Conservation (phyloP, 2,113 vertebrate species). For the Parus major region DNA sequence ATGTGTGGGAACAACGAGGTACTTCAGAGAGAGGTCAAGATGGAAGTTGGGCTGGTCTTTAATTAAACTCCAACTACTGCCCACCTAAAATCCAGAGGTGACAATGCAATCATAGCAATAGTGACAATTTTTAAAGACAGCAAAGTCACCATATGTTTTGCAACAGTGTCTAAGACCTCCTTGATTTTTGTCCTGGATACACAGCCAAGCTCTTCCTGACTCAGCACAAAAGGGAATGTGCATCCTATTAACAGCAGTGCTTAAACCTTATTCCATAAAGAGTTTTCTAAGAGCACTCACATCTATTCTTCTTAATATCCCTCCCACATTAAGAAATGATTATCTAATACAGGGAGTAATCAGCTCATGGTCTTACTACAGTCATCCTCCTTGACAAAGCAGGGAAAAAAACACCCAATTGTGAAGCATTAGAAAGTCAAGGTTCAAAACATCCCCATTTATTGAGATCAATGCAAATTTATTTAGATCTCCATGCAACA, state of each 20-base stretch:
- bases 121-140: not conserved
- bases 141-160: not conserved
- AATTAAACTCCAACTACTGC: not conserved
- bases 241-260: not conserved
- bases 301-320: conserved; percentile 26
- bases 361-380: conserved; percentile 28
- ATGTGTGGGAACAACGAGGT: not conserved
- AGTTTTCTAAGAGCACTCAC: not conserved
- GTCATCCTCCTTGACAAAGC: not conserved
- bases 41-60: not conserved
- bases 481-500: not conserved
- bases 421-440: conserved; percentile 27
- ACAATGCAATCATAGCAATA: not conserved
- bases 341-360: conserved; percentile 35
- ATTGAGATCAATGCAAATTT: not conserved
- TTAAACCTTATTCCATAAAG: conserved; percentile 32
- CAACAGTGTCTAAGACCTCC: not conserved
- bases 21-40: not conserved
- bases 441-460: not conserved
- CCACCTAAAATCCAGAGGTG: not conserved
- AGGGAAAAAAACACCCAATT: not conserved
- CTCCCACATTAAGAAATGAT: conserved; percentile 24
- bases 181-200: not conserved
- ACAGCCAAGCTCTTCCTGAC: not conserved
- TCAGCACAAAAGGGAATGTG: not conserved